A percentile compares a stretch with the other conserved stretches of the same genome.
These are phyloP conservation scores for Syrphus vitripennis DNA, from an alignment of 2,888 invertebrate species.

Conservation along the genomic window DNA sequence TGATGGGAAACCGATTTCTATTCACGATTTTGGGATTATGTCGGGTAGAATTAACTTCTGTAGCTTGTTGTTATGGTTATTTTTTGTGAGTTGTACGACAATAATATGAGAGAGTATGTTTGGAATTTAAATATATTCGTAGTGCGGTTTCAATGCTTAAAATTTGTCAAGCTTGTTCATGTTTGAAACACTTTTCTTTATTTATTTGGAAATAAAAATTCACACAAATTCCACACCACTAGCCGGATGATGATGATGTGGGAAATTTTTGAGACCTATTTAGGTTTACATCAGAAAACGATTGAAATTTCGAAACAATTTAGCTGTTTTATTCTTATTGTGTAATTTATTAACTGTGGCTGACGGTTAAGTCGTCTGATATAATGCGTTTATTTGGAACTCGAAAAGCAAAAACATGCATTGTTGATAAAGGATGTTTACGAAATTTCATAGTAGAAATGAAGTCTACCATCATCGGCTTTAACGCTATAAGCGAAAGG, in stretches of 20 bases:
- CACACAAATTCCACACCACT: constrained; percentile 55
- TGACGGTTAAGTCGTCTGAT: constrained; percentile 50
- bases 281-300: constrained; percentile 65
- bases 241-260: constrained; percentile 37
- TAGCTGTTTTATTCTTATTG: constrained; percentile 33
- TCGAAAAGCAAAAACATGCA: constrained; percentile 51
- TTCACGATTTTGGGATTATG: constrained; percentile 57
- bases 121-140: constrained; percentile 59
- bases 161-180: constrained; percentile 65
- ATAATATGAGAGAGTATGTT: constrained; percentile 45
- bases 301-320: constrained; percentile 64
- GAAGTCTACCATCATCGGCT: too few relatives aligned
- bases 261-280: constrained; percentile 71
- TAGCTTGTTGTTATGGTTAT: constrained; percentile 1
- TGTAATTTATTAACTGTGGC: constrained; percentile 58
- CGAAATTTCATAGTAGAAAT: too few relatives aligned
- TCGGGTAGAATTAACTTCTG: constrained; percentile 52
- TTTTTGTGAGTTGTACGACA: constrained; percentile 18
- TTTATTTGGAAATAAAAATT: constrained; percentile 61
- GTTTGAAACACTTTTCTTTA: constrained; percentile 49
- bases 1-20: constrained; percentile 23
- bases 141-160: background rate
- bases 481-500: too few relatives aligned
- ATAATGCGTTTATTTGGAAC: constrained; percentile 59
- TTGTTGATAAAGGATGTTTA: constrained; percentile 26